These are phyloP conservation scores for Caenorhabditis sp. DNA, from an alignment of 2,888 invertebrate genomes.

Conservation along the genomic window DNA sequence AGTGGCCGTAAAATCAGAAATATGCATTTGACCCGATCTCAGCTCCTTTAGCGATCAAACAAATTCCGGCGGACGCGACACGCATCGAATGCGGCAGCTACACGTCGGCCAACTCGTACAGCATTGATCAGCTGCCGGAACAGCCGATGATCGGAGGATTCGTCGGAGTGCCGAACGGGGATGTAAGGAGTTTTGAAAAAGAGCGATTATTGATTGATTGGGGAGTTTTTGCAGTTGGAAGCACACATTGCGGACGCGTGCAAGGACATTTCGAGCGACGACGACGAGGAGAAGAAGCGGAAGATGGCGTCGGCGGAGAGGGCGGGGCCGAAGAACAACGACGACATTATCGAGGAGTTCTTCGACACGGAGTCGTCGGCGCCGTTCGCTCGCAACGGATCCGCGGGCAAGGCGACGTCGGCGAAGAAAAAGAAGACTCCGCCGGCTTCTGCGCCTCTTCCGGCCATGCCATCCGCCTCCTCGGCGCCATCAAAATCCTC, in stretches of 20 bases:
- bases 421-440: constrained; percentile 34
- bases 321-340: too few species aligned
- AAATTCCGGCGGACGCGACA: constrained; percentile 56
- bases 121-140: constrained; percentile 4
- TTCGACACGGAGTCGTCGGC: constrained; percentile 52
- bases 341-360: constrained; percentile 38
- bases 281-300: background rate
- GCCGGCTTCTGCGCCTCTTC: constrained; percentile 27
- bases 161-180: constrained; percentile 5
- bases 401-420: background rate
- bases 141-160: constrained; percentile 15
- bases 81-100: constrained; percentile 62
- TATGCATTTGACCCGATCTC: too few species aligned
- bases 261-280: constrained; percentile 47
- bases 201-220: background rate
- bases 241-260: constrained; percentile 68
- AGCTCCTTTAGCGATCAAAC: constrained; percentile 22
- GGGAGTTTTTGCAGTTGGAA: constrained; percentile 41
- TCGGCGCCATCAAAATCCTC: background rate
- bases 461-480: background rate
- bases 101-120: constrained; percentile 46
- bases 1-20: too few species aligned
- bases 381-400: constrained; percentile 27
- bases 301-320: background rate
- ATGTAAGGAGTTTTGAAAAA: constrained; percentile 7